Base-by-base conservation (phyloP, 2,113 vertebrate genomes). In the Misgurnus mizolepis region DNA sequence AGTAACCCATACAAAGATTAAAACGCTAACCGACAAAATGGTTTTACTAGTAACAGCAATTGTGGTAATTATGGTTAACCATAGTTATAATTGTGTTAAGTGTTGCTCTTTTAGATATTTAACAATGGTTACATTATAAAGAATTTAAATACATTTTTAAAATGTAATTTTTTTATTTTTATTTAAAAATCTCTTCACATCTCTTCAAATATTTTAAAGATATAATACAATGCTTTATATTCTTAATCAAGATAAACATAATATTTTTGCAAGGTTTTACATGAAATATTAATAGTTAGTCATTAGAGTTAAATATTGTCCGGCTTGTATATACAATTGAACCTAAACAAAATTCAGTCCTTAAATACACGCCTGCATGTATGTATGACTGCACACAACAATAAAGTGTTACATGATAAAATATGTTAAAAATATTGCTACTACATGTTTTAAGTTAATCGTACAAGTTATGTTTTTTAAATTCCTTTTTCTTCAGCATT, bases 401-500 rank as follows among this genome's bases (percentile, higher is more conserved):
- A 39, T 27, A 11, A 5, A 5, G 8, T 41, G 50, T 58, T 72
- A 40, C 15, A 41, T n/a, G 27, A 55, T 49, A 39, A 70, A 53
- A 27, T 9, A 55, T 11, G 14, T n/a, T 41, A 40, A 12, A 56
- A 72, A 2, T 5, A 40, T 18, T 40, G 67, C 47, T 53, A 72
- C 69, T 39, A 4, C 18, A 41, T 68, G 15, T 10, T 50, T 50
- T 17, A 27, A 61, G 18, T 61, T 61, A 58, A 18, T 17, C 10
- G 56, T 6, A 17, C 12, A 56, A 4, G 17, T n/a, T 11, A 47
- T 53, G 6, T 45, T 27, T 49, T n/a, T 34, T 27, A 0, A 22
- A 22, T 81, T 80, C n/a, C 76, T 34, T 68, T 67, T 47, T 45
- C 67, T 70, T 17, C 82, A 68, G 78, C 43, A 4, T 43, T 70